These are phyloP conservation scores for Glaucomys volans DNA, from an alignment of 2,113 vertebrate species.

Conservation along the genomic window DNA sequence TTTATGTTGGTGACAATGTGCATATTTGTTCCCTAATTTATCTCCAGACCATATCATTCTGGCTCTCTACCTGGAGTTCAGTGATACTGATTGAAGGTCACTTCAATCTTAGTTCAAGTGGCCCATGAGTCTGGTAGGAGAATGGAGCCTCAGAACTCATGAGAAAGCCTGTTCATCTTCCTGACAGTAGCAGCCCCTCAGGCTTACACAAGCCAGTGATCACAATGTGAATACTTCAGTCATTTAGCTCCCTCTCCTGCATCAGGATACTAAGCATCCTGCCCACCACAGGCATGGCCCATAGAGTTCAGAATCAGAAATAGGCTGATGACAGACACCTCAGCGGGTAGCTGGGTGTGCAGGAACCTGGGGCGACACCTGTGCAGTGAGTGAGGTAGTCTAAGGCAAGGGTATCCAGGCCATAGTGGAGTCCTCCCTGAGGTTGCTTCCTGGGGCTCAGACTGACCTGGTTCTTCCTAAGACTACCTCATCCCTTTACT, in stretches of 20 bases:
- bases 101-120: too few relatives aligned
- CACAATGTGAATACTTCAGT: background rate
- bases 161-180: background rate
- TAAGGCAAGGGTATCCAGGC: background rate
- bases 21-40: accelerated
- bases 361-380: background rate
- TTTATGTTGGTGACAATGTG: background rate
- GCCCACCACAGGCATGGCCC: accelerated
- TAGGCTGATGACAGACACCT: accelerated
- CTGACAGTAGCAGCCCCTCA: background rate
- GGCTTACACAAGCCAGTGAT: background rate
- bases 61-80: accelerated
- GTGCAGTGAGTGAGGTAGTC: accelerated
- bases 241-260: background rate
- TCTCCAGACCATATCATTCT: background rate
- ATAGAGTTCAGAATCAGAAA: background rate
- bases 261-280: too few relatives aligned
- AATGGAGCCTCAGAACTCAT: background rate
- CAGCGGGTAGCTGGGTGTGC: accelerated
- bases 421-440: accelerated
- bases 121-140: accelerated
- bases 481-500: background rate
- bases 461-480: accelerated
- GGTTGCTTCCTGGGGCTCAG: background rate
- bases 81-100: too few relatives aligned